Percentiles rank a stretch among this genome's conserved stretches.
Conservation (phyloP, 2,797 vertebrate species). For the Notoglanidium macrostoma region DNA sequence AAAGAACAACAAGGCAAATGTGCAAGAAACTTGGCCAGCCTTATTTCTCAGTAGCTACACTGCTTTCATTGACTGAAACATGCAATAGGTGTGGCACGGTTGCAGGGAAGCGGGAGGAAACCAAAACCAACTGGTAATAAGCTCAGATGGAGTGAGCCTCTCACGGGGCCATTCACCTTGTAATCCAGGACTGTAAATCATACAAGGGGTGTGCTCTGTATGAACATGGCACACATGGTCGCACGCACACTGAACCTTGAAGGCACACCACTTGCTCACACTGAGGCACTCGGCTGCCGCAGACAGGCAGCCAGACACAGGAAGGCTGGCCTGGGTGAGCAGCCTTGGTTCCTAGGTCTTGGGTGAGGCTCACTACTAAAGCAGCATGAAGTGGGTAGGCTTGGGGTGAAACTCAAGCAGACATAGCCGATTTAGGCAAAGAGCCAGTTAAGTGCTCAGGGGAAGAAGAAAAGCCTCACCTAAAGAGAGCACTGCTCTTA, state of each 20-base stretch:
- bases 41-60: slow-evolving; percentile 69
- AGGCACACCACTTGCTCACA: slow-evolving; percentile 47
- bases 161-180: slow-evolving; percentile 62
- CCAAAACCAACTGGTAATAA: slow-evolving; percentile 77
- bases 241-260: slow-evolving; percentile 58
- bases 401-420: slow-evolving; percentile 14
- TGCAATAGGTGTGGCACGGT: slow-evolving; percentile 76
- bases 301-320: slow-evolving; percentile 54
- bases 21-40: slow-evolving; percentile 27
- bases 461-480: slow-evolving; percentile 5
- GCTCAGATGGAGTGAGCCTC: slow-evolving; percentile 67
- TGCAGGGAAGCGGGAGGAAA: slow-evolving; percentile 70
- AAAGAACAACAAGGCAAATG: slow-evolving; percentile 40
- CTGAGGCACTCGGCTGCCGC: slow-evolving; percentile 60
- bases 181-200: slow-evolving; percentile 71
- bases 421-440: slow-evolving; percentile 21
- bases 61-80: slow-evolving; percentile 75
- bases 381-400: slow-evolving; percentile 31
- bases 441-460: slow-evolving; percentile 13
- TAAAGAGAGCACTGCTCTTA: background rate
- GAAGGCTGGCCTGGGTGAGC: slow-evolving; percentile 54
- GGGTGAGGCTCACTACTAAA: slow-evolving; percentile 44
- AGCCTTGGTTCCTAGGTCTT: slow-evolving; percentile 34
- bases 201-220: slow-evolving; percentile 65
- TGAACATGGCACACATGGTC: slow-evolving; percentile 31